phyloP scores from a whole-genome alignment of 2,888 invertebrate species.

The Rugalucina vietnamica region DNA sequence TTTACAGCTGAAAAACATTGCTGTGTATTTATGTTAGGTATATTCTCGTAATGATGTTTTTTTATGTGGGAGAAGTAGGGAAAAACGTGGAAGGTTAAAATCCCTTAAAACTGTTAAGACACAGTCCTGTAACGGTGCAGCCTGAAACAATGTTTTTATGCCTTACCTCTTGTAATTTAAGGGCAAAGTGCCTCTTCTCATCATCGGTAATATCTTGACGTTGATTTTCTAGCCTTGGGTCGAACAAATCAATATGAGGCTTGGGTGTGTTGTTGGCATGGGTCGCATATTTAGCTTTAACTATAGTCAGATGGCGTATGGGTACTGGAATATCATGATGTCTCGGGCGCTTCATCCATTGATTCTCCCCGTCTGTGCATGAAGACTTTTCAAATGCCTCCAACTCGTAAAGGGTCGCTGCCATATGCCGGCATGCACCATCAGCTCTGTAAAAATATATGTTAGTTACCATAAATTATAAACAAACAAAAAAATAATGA shows the following conservation, averaged over 20 bases:
- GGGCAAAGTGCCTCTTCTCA: not conserved
- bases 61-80: not conserved
- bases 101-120: not conserved
- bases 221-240: not conserved
- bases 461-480: too few relatives aligned
- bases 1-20: too few relatives aligned
- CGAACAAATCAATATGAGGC: not conserved
- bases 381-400: conserved; percentile 34
- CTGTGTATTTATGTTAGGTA: too few relatives aligned
- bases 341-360: conserved; percentile 23
- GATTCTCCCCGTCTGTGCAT: conserved; percentile 30
- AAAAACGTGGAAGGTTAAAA: not conserved
- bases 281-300: conserved; percentile 2
- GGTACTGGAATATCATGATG: conserved; percentile 15
- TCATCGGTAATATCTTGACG: not conserved
- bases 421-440: conserved; percentile 36
- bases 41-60: not conserved
- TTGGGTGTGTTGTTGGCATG: not conserved
- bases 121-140: too few relatives aligned
- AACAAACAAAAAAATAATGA: too few relatives aligned
- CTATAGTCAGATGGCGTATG: conserved; percentile 6
- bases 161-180: not conserved
- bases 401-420: conserved; percentile 28
- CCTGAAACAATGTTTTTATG: too few relatives aligned
- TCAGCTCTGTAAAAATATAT: conserved; percentile 12